phyloP scores from a whole-genome alignment of 2,797 vertebrate species.

The Sebastes iracundus region DNA sequence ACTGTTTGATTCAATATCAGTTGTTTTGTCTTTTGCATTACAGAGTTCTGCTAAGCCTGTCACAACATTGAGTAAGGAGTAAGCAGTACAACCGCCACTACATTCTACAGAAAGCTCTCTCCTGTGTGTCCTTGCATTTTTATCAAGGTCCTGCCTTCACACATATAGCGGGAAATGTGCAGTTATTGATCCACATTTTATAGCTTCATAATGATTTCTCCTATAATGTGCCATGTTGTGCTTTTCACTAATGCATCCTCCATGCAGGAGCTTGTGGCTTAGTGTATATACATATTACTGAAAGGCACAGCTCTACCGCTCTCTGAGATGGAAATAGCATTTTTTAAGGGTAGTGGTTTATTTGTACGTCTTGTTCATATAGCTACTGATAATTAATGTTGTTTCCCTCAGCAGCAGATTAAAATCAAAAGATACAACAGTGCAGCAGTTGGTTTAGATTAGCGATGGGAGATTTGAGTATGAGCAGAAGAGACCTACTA shows the following conservation, averaged over 20 bases:
- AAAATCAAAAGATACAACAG: not conserved
- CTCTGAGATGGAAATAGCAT: not conserved
- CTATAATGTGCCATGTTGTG: conserved; percentile 15
- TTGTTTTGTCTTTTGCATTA: not conserved
- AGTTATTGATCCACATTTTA: conserved; percentile 48
- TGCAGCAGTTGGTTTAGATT: not conserved
- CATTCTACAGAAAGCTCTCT: not conserved
- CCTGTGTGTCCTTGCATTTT: conserved; percentile 1
- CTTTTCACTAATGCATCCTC: conserved; percentile 17
- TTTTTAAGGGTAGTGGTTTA: not conserved
- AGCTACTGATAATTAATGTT: not conserved
- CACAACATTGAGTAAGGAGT: not conserved
- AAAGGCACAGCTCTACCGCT: not conserved
- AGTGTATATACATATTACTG: not conserved
- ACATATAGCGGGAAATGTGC: not conserved
- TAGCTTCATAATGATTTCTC: conserved; percentile 11
- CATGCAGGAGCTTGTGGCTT: not conserved
- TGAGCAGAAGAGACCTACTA: not conserved
- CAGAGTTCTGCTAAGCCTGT: not conserved
- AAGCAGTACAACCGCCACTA: not conserved
- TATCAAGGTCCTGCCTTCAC: conserved; percentile 3
- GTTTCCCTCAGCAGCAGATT: not conserved
- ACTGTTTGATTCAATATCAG: not conserved
- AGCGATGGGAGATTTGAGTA: not conserved
- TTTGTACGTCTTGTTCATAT: not conserved